These are phyloP conservation scores for Platycheirus rosarum DNA, from an alignment of 2,888 invertebrate genomes.

Conservation along the genomic window DNA sequence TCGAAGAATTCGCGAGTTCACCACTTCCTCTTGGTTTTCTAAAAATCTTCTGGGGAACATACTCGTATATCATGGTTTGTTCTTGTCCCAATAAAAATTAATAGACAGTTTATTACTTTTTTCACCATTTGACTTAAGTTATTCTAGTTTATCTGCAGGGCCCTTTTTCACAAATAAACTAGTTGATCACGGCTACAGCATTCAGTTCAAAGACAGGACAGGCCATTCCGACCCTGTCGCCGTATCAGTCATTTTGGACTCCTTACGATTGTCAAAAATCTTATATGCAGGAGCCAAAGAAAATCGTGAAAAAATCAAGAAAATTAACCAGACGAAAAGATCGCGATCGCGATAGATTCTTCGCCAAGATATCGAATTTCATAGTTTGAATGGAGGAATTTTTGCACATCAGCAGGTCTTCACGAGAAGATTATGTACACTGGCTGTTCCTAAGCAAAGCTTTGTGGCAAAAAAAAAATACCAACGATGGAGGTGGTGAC, in stretches of 20 bases:
- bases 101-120: too few species aligned
- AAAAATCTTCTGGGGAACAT: too few species aligned
- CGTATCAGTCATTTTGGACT: slow-evolving; percentile 13
- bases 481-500: slow-evolving; percentile 28
- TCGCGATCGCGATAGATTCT: slow-evolving; percentile 69
- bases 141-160: too few species aligned
- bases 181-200: too few species aligned
- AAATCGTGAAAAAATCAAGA: slow-evolving; percentile 18
- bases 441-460: neutral
- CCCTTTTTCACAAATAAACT: too few species aligned
- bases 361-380: slow-evolving; percentile 64
- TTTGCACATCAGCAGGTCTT: slow-evolving; percentile 72
- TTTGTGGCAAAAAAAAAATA: slow-evolving; percentile 6
- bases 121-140: too few species aligned
- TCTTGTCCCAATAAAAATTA: too few species aligned
- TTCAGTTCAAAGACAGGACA: too few species aligned
- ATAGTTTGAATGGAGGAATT: slow-evolving; percentile 67
- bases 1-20: too few species aligned
- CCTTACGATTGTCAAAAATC: slow-evolving; percentile 65
- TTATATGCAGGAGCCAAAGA: slow-evolving; percentile 19
- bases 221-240: slow-evolving; percentile 39
- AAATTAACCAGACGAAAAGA: slow-evolving; percentile 57
- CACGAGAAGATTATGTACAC: slow-evolving; percentile 37
- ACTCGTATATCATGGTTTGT: too few species aligned
- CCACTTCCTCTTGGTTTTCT: too few species aligned